Evolutionary conservation across 2,797 vertebrate species (phyloP), one percentile per base, ranked within the genome.

Genomic region (Gadopsis marmoratus): DNA sequence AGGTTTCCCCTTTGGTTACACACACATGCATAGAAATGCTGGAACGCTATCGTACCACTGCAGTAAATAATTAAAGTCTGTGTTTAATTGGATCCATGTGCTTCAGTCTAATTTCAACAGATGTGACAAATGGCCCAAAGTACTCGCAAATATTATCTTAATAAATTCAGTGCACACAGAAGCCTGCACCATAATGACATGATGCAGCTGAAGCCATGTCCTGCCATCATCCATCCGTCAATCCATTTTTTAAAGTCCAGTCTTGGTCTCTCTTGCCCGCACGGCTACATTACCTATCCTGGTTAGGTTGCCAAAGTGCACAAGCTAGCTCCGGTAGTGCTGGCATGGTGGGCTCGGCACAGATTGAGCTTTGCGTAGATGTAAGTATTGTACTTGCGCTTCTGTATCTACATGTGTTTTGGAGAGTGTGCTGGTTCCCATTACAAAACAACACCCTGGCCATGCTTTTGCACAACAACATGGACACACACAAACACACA

Each of bases 351-450:
- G 19, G 37, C 23, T 68, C 33, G 3, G 43, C 50, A 6, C 74
- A 79, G 45, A 78, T 47, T 76, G 75, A 60, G 23, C 61, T 17
- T 21, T 56, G 72, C 67, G 55, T 67, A 7, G 79, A 60, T 75
- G 6, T 59, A n/a, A 64, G 63, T 35, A 31, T 56, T 56, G 31
- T 60, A 66, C 53, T 51, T 47, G 48, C 12, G 50, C 2, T 72
- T 61, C 43, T 73, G 58, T 53, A 45, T 59, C 43, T 58, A 7
- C 10, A 12, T 55, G 31, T 64, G 54, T 61, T 60, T 23, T 19
- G 26, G 26, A 37, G 39, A 58, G 55, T 73, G 66, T 83, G 63
- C 76, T 85, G 78, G 63, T 76, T 85, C 50, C 64, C 29, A 82
- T 82, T 86, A 81, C 35, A 82, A 79, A 54, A 29, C 37, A 50